Conservation (phyloP, 2,113 vertebrate species). For the Tragelaphus strepsiceros region DNA sequence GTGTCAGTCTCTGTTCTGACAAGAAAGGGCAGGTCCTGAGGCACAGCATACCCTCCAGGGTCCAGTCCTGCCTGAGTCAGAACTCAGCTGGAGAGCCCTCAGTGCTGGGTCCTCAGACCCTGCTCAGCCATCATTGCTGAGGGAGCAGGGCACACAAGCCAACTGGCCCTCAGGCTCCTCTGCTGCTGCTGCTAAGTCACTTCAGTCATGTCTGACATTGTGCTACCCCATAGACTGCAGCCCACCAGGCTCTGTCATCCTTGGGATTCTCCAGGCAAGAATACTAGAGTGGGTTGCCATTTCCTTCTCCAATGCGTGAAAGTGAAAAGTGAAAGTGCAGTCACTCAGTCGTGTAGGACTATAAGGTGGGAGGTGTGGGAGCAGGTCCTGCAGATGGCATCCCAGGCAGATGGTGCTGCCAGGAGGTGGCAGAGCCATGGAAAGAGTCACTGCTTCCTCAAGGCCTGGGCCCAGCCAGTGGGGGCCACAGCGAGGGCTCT, state of each 20-base stretch:
- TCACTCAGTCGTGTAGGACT: rapidly evolving
- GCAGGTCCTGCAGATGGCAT: not conserved
- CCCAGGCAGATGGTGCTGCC: not conserved
- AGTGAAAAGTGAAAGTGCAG: too few species aligned
- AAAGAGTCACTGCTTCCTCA: not conserved
- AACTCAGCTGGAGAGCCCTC: not conserved
- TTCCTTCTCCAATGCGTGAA: too few species aligned
- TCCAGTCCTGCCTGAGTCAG: too few species aligned
- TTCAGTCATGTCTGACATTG: too few species aligned
- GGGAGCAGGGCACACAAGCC: rapidly evolving
- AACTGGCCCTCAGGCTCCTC: not conserved
- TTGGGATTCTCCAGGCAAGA: too few species aligned
- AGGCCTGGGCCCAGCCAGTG: rapidly evolving
- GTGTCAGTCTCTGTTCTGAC: too few species aligned
- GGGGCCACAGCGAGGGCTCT: not conserved
- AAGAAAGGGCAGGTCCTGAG: too few species aligned
- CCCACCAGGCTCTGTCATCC: too few species aligned
- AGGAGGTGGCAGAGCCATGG: not conserved
- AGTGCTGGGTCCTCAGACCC: not conserved
- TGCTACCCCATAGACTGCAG: too few species aligned
- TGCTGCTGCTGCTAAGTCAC: too few species aligned
- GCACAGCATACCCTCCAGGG: too few species aligned
- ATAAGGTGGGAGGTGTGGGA: not conserved
- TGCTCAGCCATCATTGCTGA: not conserved
- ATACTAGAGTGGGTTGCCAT: too few species aligned